Percentiles rank a stretch among this genome's conserved stretches.
Evolutionary conservation across 2,797 vertebrate genomes (phyloP).

Genomic region (Alectoris magna): DNA sequence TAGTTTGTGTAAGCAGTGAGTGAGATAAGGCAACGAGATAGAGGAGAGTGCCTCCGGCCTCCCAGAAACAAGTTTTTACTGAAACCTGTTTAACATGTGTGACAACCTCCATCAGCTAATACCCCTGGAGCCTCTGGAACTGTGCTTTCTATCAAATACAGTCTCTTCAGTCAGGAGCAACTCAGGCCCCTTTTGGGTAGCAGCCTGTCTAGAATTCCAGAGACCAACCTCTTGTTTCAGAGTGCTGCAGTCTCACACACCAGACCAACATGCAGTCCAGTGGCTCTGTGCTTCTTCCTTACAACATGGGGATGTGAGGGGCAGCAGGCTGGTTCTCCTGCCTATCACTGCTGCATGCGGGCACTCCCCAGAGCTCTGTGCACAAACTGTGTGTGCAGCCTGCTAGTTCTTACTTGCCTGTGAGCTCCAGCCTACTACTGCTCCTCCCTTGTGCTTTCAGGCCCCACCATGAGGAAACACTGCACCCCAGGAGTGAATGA

Average conservation of each 20-base stretch:
- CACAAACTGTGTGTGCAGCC: background rate
- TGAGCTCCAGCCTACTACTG: background rate
- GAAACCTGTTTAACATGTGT: background rate
- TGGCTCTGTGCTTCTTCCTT: background rate
- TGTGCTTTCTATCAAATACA: background rate
- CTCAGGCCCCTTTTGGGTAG: background rate
- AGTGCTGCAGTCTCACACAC: accelerated
- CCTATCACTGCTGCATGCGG: accelerated
- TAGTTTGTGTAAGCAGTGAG: accelerated
- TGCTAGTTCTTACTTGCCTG: background rate
- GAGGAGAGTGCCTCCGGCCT: background rate
- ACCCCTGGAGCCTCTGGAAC: background rate
- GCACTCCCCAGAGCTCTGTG: accelerated
- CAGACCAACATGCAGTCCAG: background rate
- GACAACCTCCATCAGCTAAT: background rate
- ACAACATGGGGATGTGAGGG: background rate
- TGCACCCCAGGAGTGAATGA: background rate
- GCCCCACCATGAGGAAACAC: background rate
- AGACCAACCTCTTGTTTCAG: background rate
- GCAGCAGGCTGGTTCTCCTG: background rate
- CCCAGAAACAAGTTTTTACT: background rate
- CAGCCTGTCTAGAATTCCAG: background rate
- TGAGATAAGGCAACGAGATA: background rate
- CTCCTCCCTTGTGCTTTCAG: background rate
- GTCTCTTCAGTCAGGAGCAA: background rate